Base-by-base conservation (phyloP, 2,113 vertebrate genomes). In the Octodon degus region DNA sequence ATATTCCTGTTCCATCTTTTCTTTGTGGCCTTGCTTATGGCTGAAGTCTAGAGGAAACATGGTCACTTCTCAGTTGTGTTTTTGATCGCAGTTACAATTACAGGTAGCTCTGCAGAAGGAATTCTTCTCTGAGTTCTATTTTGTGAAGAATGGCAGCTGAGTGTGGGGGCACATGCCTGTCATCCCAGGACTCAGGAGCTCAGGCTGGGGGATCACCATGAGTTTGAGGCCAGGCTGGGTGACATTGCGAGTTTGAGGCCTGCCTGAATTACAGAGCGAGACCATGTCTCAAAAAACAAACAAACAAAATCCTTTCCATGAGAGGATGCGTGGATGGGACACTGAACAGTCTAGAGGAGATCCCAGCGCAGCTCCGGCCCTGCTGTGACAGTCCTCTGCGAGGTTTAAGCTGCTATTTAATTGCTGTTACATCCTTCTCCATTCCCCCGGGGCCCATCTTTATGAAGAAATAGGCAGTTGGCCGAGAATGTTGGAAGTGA, bases 381-480 rank as follows among this genome's bases (percentile, higher is more conserved):
- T 79, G 53, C 5, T 72, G 53, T 72, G 93, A 89, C 91, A 97
- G 96, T 74, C 96, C 95, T 91, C 72, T 96, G 74, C 1, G 77
- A 98, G 97, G 96, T 97, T 98, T 97, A 97, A 12, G 63, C 79
- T 83, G 90, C 87, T 96, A 97, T 98, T 98, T 98, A 97, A 98
- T 97, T 98, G 98, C 97, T 96, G 97, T 98, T 98, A 95, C 53
- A 82, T 82, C 91, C 82, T 82, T 95, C 77, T 94, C 79, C 80
- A 58, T 97, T 97, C 98, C 97, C 96, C 1, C 0, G 97, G 96
- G 98, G 96, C 80, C 85, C 88, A 88, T 98, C 97, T 98, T 98
- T 98, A 98, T 97, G 95, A 97, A 98, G 92, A 97, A 98, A 98
- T 85, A 97, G 91, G 97, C 95, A 97, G 94, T 98, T 98, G 97